Evolutionary conservation across 1,140 invertebrate genomes (phyloP).

Genomic region (Caenorhabditis tropicalis): DNA sequence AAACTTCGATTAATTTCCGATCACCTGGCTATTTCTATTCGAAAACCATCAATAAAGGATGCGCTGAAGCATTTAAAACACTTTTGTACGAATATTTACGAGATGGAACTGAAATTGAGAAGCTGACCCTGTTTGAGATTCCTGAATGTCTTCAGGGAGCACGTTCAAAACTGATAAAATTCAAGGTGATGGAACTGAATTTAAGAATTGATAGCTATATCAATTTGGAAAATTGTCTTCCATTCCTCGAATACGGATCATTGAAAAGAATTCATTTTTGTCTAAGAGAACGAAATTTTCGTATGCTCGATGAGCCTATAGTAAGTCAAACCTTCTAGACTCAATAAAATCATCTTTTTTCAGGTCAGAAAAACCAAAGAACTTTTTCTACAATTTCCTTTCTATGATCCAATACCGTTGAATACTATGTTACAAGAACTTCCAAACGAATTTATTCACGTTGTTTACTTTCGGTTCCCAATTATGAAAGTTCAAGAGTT

Average conservation of each 20-base stretch:
- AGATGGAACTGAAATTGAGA: background rate
- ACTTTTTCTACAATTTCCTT: background rate
- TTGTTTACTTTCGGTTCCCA: background rate
- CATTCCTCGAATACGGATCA: background rate
- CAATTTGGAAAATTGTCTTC: background rate
- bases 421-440: background rate
- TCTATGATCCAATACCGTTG: background rate
- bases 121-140: background rate
- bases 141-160: background rate
- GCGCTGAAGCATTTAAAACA: background rate
- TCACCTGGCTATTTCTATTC: background rate
- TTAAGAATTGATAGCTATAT: background rate
- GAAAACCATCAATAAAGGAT: background rate
- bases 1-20: background rate
- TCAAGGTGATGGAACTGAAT: background rate
- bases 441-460: background rate
- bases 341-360: background rate
- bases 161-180: background rate
- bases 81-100: background rate
- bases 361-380: background rate
- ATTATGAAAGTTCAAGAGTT: background rate
- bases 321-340: too few species aligned
- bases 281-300: too few species aligned
- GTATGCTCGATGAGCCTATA: too few species aligned
- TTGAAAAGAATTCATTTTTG: too few species aligned